A percentile compares a stretch with the other conserved stretches of the same genome.
phyloP scores from a whole-genome alignment of 2,113 vertebrate genomes.

The Spilogale gracilis region DNA sequence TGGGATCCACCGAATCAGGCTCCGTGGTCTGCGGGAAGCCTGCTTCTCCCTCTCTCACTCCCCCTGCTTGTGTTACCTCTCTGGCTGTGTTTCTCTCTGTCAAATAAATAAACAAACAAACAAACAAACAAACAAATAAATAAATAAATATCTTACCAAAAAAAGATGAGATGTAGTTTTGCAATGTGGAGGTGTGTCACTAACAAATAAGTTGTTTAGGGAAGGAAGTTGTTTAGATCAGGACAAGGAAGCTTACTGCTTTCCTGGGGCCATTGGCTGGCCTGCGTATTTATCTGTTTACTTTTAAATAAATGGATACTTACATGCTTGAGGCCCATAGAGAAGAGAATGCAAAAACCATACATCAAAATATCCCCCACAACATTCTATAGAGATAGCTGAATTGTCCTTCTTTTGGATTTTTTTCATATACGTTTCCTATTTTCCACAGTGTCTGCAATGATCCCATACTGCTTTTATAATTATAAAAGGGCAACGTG shows the following conservation, averaged over 20 bases:
- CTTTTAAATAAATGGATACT: background rate
- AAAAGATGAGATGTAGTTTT: background rate
- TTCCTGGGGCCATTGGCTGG: background rate
- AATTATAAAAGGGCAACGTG: background rate
- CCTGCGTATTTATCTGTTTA: background rate
- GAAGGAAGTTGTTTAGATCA: constrained; percentile 14
- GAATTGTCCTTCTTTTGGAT: background rate
- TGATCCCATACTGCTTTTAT: background rate
- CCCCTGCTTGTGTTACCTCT: too few relatives aligned
- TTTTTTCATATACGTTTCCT: constrained; percentile 5
- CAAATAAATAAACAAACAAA: too few relatives aligned
- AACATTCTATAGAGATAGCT: background rate
- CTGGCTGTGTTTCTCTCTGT: too few relatives aligned
- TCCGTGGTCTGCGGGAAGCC: too few relatives aligned
- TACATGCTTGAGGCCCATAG: background rate
- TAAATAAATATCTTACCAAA: too few relatives aligned
- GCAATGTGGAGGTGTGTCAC: background rate
- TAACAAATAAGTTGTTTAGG: constrained; percentile 45
- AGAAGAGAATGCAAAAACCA: background rate
- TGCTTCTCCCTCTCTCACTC: too few relatives aligned
- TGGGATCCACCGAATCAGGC: too few relatives aligned
- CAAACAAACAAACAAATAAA: too few relatives aligned
- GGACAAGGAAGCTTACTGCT: background rate
- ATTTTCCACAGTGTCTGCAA: background rate
- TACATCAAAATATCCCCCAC: background rate